phyloP scores from a whole-genome alignment of 1,140 invertebrate genomes.

The Nasonia vitripennis region DNA sequence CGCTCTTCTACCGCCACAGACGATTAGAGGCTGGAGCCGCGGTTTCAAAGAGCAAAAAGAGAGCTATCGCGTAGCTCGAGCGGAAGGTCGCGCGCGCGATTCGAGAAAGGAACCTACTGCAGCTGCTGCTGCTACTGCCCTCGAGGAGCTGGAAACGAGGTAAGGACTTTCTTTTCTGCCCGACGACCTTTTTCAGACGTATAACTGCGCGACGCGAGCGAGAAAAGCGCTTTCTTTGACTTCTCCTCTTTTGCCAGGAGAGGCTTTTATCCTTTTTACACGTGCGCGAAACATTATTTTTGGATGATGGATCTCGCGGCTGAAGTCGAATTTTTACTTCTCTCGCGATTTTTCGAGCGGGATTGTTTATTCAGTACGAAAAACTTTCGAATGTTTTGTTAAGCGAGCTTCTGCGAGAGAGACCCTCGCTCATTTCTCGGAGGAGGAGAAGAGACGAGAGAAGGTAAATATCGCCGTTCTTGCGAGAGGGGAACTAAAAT shows the following conservation, averaged over 20 bases:
- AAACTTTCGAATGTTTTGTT: too few species aligned
- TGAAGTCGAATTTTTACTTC: neutral
- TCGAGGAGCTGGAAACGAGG: conserved; percentile 20
- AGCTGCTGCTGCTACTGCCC: neutral
- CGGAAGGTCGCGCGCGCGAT: neutral
- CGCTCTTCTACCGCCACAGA: neutral
- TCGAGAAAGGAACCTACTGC: neutral
- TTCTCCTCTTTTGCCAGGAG: neutral
- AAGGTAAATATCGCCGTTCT: neutral
- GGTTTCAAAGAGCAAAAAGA: neutral
- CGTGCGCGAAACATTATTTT: neutral
- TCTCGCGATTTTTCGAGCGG: neutral
- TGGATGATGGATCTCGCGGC: too few species aligned
- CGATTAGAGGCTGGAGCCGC: neutral
- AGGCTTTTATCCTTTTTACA: neutral
- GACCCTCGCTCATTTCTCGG: neutral
- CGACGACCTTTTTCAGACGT: neutral
- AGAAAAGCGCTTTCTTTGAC: conserved; percentile 6
- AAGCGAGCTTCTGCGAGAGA: too few species aligned
- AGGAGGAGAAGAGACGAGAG: too few species aligned
- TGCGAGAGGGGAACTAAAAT: neutral
- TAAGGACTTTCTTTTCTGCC: conserved; percentile 1
- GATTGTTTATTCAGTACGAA: neutral
- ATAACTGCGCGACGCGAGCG: neutral
- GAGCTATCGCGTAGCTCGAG: neutral